Evolutionary conservation across 2,888 invertebrate genomes (phyloP).

Genomic region (Dynastes maya): DNA sequence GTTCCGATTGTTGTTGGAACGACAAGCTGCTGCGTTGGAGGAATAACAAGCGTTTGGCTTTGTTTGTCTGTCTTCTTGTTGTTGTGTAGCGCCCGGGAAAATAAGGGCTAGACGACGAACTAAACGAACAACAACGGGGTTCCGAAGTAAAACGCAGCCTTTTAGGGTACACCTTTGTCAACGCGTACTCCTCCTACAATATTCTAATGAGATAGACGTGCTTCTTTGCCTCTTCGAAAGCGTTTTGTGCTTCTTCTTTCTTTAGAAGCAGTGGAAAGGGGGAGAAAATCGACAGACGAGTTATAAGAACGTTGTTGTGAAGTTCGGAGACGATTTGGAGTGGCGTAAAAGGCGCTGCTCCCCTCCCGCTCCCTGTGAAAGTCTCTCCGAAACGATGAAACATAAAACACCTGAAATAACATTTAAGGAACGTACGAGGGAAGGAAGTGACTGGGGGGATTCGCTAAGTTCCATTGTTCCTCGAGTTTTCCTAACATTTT

Average conservation of each 20-base stretch:
- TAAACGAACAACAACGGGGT: too few relatives aligned
- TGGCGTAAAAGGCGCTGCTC: too few relatives aligned
- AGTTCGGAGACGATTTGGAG: too few relatives aligned
- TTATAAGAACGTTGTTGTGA: too few relatives aligned
- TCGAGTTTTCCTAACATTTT: too few relatives aligned
- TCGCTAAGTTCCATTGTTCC: too few relatives aligned
- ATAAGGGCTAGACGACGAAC: slow-evolving; percentile 1
- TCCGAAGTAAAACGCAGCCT: slow-evolving; percentile 39
- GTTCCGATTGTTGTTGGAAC: neutral
- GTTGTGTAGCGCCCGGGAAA: neutral
- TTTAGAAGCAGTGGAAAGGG: too few relatives aligned
- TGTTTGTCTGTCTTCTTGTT: slow-evolving; percentile 51
- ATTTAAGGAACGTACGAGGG: neutral
- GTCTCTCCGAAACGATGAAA: slow-evolving; percentile 10
- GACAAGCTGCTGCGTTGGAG: slow-evolving; percentile 54
- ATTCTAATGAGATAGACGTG: slow-evolving; percentile 52
- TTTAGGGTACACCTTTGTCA: slow-evolving; percentile 55
- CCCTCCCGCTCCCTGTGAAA: neutral
- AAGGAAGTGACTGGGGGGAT: too few relatives aligned
- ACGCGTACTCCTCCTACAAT: slow-evolving; percentile 52
- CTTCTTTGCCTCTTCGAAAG: slow-evolving; percentile 49
- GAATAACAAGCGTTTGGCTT: slow-evolving; percentile 66
- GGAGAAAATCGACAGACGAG: too few relatives aligned
- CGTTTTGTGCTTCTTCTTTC: too few relatives aligned
- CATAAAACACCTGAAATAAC: slow-evolving; percentile 39